Evolutionary conservation across 2,797 vertebrate species (phyloP).

Genomic region (Pterois miles): DNA sequence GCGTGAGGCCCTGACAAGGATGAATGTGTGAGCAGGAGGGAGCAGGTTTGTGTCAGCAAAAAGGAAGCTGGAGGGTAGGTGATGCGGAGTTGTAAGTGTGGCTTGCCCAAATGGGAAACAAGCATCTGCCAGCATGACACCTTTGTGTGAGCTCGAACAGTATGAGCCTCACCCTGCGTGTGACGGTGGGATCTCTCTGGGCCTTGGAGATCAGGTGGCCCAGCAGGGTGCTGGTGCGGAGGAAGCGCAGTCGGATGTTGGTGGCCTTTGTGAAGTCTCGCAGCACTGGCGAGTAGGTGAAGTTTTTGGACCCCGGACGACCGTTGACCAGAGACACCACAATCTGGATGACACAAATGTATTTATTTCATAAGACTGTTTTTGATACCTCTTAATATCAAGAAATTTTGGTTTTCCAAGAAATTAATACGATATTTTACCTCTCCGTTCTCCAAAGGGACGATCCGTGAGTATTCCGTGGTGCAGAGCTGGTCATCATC

Average conservation of each 20-base stretch:
- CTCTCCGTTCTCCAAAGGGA: constrained; percentile 94
- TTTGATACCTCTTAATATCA: background rate
- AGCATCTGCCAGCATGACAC: constrained; percentile 42
- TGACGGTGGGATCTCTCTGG: constrained; percentile 91
- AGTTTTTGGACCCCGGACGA: constrained; percentile 90
- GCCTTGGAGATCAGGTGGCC: constrained; percentile 94
- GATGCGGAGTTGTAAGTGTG: constrained; percentile 32
- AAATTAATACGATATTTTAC: constrained; percentile 69
- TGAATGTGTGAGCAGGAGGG: constrained; percentile 45
- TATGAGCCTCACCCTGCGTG: constrained; percentile 87
- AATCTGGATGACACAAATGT: constrained; percentile 76
- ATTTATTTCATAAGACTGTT: background rate
- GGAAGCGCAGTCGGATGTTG: constrained; percentile 91
- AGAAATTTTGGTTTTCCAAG: background rate
- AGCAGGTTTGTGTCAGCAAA: constrained; percentile 60
- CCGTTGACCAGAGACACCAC: constrained; percentile 92
- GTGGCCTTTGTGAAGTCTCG: constrained; percentile 93
- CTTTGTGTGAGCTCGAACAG: constrained; percentile 34
- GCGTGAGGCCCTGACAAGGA: constrained; percentile 27
- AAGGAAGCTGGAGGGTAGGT: constrained; percentile 21
- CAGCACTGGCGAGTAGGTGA: constrained; percentile 87
- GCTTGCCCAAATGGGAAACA: constrained; percentile 48
- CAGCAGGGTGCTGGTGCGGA: constrained; percentile 91
- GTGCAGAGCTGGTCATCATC: constrained; percentile 91
- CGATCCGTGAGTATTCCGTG: constrained; percentile 90